Evolutionary conservation across 2,113 vertebrate genomes (phyloP), one percentile per base, ranked within the genome.

Genomic region (Shinisaurus crocodilurus): DNA sequence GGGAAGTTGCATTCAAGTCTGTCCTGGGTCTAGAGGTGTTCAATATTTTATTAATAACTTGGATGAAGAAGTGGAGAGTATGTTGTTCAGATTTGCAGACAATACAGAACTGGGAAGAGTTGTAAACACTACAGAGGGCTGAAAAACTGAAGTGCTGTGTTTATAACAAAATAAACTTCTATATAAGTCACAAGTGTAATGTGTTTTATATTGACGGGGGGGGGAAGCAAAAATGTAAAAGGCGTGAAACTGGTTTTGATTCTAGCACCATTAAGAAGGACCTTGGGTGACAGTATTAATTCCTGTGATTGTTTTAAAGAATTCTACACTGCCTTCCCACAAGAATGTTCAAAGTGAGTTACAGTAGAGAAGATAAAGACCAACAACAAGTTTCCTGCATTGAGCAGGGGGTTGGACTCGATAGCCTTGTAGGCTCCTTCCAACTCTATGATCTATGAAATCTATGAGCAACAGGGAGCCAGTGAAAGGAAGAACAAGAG

Each of bases 41-140:
- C 72, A 77, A 72, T 43, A 85, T 77, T 90, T 60, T 67, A 88
- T 89, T 89, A 83, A 75, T 65, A 70, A 77, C 54, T 77, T 89
- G n/a, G 57, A 69, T 85, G 57, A 77, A 84, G 81, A 67, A 89
- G 43, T 50, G 23, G 54, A 48, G 32, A 76, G 27, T 65, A 77
- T 84, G 40, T 48, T 34, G 63, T 76, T 89, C 81, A 89, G 60
- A 83, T 77, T 18, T 63, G 54, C 43, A 67, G 82, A 76, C 57
- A 65, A 48, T 84, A 84, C 54, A 84, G 76, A 89, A 50, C 45
- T 84, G 43, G 45, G 34, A 32, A 89, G 63, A 70, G 67, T 60
- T 63, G 54, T 70, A 89, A 76, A 48, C 32, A 89, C 32, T 45
- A 65, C 72, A 86, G n/a, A 86, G 27, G 40, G 63, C 37, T 67